Percentiles rank a stretch among this genome's conserved stretches.
Conservation (phyloP, 2,113 vertebrate species). For the Cyanocitta stelleri region DNA sequence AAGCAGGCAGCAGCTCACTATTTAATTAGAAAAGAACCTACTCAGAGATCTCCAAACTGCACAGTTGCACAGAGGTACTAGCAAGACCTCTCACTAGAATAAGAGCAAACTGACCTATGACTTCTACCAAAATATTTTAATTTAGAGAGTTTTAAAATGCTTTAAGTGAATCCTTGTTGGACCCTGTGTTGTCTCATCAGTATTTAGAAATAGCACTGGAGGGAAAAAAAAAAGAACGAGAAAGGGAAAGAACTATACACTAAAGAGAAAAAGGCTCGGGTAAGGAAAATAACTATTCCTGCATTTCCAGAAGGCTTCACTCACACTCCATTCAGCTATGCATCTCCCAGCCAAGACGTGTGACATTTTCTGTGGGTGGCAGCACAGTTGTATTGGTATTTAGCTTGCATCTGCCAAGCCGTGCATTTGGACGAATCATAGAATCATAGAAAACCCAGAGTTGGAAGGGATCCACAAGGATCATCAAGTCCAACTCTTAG, state of each 20-base stretch:
- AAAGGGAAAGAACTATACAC: not conserved
- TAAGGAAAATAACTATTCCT: not conserved
- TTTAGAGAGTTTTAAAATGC: not conserved
- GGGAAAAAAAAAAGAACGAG: not conserved
- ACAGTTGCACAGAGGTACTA: not conserved
- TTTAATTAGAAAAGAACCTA: slow-evolving; percentile 52
- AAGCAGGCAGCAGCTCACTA: slow-evolving; percentile 10
- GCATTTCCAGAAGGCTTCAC: not conserved
- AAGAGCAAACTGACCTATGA: not conserved
- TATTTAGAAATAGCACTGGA: not conserved
- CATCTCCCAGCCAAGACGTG: not conserved
- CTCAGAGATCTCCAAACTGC: not conserved
- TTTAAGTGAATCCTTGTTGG: not conserved
- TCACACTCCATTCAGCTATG: not conserved
- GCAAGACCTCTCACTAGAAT: not conserved
- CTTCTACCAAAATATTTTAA: not conserved
- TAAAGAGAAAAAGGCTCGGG: not conserved
- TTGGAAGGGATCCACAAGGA: not conserved
- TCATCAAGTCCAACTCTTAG: not conserved
- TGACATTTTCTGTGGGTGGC: not conserved
- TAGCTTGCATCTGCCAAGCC: not conserved
- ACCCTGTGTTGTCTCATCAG: not conserved
- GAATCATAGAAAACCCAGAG: not conserved
- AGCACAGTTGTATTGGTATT: not conserved
- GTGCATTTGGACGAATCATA: not conserved